A percentile compares a stretch with the other conserved stretches of the same genome.
These are phyloP conservation scores for Chaenocephalus aceratus DNA, from an alignment of 2,113 vertebrate genomes.

Conservation along the genomic window DNA sequence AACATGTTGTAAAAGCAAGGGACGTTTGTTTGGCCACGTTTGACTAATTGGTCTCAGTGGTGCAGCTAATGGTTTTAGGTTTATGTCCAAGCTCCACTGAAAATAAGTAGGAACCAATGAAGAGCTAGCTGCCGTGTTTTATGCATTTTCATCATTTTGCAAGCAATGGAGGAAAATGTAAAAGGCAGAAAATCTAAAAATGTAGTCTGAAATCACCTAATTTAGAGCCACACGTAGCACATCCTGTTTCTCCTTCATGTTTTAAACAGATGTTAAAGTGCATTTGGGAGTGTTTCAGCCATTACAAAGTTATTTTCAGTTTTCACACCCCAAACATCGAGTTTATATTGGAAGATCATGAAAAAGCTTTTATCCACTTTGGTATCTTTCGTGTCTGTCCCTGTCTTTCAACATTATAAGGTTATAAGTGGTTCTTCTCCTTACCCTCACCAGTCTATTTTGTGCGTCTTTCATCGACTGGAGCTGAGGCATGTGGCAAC, in stretches of 20 bases:
- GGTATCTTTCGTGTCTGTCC: slow-evolving; percentile 19
- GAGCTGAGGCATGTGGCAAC: slow-evolving; percentile 54
- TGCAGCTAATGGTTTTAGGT: slow-evolving; percentile 73
- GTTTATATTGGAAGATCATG: slow-evolving; percentile 23
- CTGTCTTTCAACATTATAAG: slow-evolving; percentile 48
- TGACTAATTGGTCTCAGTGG: slow-evolving; percentile 71
- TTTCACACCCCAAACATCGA: slow-evolving; percentile 40
- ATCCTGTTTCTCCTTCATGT: slow-evolving; percentile 38
- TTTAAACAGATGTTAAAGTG: slow-evolving; percentile 58
- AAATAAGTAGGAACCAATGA: slow-evolving; percentile 57
- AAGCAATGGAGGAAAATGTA: slow-evolving; percentile 27
- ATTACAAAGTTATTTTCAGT: slow-evolving; percentile 38
- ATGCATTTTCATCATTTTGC: slow-evolving; percentile 58
- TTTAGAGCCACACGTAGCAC: slow-evolving; percentile 45
- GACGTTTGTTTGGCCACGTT: slow-evolving; percentile 62
- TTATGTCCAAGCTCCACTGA: slow-evolving; percentile 49
- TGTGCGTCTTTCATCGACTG: slow-evolving; percentile 60
- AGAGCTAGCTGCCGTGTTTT: slow-evolving; percentile 29
- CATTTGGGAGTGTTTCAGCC: slow-evolving; percentile 38
- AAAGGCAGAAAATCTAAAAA: slow-evolving; percentile 34
- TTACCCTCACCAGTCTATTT: slow-evolving; percentile 40
- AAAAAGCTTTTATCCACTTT: slow-evolving; percentile 23
- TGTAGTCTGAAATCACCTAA: slow-evolving; percentile 57
- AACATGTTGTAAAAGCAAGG: slow-evolving; percentile 48
- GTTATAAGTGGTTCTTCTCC: slow-evolving; percentile 44